Percentiles rank a stretch among this genome's conserved stretches.
Conservation (phyloP, 2,113 vertebrate genomes). For the Plotosus lineatus region DNA sequence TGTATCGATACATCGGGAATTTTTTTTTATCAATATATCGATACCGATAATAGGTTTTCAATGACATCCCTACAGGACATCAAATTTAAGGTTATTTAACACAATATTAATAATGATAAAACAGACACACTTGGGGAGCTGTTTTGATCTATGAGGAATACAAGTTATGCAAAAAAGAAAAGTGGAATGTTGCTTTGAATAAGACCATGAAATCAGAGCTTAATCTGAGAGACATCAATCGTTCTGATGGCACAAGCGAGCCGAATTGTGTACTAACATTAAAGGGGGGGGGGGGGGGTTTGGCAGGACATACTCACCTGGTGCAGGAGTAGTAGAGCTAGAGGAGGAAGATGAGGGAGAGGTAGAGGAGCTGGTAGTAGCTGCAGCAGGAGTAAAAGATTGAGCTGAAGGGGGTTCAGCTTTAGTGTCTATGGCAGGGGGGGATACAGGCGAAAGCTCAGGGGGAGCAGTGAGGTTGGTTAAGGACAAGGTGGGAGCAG, state of each 20-base stretch:
- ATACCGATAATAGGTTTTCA: no score
- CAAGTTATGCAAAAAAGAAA: not conserved
- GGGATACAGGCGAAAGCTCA: constrained; percentile 45
- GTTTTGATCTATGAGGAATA: not conserved
- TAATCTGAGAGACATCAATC: not conserved
- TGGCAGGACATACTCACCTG: constrained; percentile 84
- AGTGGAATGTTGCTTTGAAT: not conserved
- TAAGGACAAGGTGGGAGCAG: constrained; percentile 60
- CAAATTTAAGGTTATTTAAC: not conserved
- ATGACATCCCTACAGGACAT: not conserved
- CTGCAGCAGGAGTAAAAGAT: constrained; percentile 74
- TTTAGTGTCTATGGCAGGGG: constrained; percentile 71
- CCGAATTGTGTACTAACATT: no score
- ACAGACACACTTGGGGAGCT: not conserved
- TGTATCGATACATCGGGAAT: no score
- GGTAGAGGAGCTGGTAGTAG: constrained; percentile 81
- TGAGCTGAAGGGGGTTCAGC: constrained; percentile 79
- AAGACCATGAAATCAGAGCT: not conserved
- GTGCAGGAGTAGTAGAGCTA: constrained; percentile 73
- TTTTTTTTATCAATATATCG: no score
- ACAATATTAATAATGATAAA: not conserved
- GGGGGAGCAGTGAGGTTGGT: constrained; percentile 51
- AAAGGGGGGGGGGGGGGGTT: not conserved
- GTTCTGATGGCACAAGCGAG: not conserved
- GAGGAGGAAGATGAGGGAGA: constrained; percentile 69